These are phyloP conservation scores for Amniataba percoides DNA, from an alignment of 2,797 vertebrate species.

Conservation along the genomic window DNA sequence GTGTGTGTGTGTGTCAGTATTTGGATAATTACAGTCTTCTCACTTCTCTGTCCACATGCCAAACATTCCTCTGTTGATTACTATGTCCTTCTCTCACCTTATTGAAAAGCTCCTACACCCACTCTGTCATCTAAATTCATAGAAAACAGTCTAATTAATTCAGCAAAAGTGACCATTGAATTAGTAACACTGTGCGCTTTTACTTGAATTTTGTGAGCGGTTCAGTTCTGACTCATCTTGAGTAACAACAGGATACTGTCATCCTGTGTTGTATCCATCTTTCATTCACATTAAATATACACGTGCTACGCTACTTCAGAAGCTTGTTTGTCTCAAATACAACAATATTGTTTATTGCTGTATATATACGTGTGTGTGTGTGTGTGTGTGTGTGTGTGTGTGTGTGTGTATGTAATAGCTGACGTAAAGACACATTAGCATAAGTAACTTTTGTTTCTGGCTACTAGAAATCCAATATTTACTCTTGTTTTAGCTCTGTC, in stretches of 20 bases:
- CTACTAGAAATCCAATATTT: background rate
- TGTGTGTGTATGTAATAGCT: too few species aligned
- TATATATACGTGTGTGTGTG: too few species aligned
- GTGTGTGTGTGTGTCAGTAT: slow-evolving; percentile 20
- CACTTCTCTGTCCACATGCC: slow-evolving; percentile 24
- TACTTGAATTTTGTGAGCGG: background rate
- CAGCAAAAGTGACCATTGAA: background rate
- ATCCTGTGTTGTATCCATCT: background rate
- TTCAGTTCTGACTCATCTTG: slow-evolving; percentile 24
- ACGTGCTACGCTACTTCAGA: background rate
- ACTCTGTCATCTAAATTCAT: slow-evolving; percentile 4
- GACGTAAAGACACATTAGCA: background rate
- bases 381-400: too few species aligned
- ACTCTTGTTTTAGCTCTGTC: background rate
- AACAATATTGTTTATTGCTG: too few species aligned
- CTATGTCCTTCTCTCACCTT: slow-evolving; percentile 27
- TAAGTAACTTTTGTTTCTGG: background rate
- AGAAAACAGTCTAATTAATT: background rate
- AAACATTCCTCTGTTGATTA: slow-evolving; percentile 59
- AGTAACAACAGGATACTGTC: background rate
- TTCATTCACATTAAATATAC: background rate
- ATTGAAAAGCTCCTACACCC: slow-evolving; percentile 46
- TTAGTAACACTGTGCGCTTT: background rate
- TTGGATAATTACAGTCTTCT: slow-evolving; percentile 58
- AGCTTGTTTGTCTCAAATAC: background rate